Evolutionary conservation across 2,888 invertebrate genomes (phyloP), one percentile per base, ranked within the genome.

Genomic region (Zygogramma bicolorata): DNA sequence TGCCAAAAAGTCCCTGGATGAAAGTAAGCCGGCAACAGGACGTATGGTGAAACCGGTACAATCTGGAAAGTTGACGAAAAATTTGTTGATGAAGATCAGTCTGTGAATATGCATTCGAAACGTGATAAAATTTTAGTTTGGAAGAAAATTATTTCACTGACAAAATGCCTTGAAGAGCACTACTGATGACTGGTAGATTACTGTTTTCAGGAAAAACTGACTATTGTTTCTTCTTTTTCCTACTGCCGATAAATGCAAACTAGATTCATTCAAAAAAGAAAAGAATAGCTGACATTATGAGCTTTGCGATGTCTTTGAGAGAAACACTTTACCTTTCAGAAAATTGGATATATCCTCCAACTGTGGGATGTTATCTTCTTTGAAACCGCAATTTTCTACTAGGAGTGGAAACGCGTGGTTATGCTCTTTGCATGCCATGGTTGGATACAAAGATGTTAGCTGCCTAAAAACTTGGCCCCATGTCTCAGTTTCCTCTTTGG

Each of bases 1-100:
- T 0, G 99, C 98, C 34, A 99, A 90, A 88, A 99, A 99, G 87
- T 99, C 99, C 15, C 99, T 91, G 0, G 99, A 98, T 0, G 98
- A 98, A 18, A 99, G 89, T 3, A 99, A 90, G 0, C 99, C 99
- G 3, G 99, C 98, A 2, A 99, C 99, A 0, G 99, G 99, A 4
- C 99, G 92, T 6, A 99, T 89, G 0, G 95, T 95, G 87, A 99
- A 99, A 3, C 99, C 99, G 0, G 99, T 99, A 85, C 95, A 96
- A 86, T 97, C 98, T 98, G 57, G 38, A 46, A 46, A 46, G 20
- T 46, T 8, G 18, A 46, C n/a, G n/a, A 46, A 7, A 20, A 7
- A 8, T 46, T 3, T 34, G 8, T 34, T 34, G 34, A 34, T 2
- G 34, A 13, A 34, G 2, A 13, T n/a, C n/a, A n/a, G n/a, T n/a